Conservation (phyloP, 2,797 vertebrate genomes). For the Melanotaenia trifasciata region DNA sequence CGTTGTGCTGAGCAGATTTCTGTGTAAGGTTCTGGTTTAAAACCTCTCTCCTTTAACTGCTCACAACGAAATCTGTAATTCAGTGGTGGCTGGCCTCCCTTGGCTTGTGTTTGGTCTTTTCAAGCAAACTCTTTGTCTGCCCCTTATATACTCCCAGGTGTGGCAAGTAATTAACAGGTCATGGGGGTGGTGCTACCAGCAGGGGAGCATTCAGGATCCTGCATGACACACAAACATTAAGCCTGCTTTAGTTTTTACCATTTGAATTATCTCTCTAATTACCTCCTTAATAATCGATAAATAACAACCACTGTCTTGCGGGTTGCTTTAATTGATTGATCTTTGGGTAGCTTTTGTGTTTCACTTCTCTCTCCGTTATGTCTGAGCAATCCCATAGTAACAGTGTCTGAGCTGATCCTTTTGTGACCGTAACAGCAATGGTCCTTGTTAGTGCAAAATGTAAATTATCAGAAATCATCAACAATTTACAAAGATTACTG, state of each 20-base stretch:
- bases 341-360: slow-evolving; percentile 18
- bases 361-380: slow-evolving; percentile 39
- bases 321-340: slow-evolving; percentile 41
- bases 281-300: slow-evolving; percentile 25
- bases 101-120: too few relatives aligned
- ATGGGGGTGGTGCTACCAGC: too few relatives aligned
- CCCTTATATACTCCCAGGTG: too few relatives aligned
- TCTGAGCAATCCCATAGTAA: slow-evolving; percentile 22
- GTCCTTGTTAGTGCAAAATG: background rate
- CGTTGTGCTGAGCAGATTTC: too few relatives aligned
- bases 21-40: too few relatives aligned
- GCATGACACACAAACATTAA: background rate
- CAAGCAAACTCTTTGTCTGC: too few relatives aligned
- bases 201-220: too few relatives aligned
- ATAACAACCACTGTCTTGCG: slow-evolving; percentile 24
- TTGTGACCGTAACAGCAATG: background rate
- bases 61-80: too few relatives aligned
- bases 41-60: too few relatives aligned
- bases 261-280: slow-evolving; percentile 34
- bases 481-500: background rate
- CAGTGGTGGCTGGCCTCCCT: too few relatives aligned
- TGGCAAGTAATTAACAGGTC: too few relatives aligned
- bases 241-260: background rate
- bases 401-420: background rate
- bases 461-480: background rate